Conservation (phyloP, 1,140 invertebrate genomes). For the Venturia canescens region DNA sequence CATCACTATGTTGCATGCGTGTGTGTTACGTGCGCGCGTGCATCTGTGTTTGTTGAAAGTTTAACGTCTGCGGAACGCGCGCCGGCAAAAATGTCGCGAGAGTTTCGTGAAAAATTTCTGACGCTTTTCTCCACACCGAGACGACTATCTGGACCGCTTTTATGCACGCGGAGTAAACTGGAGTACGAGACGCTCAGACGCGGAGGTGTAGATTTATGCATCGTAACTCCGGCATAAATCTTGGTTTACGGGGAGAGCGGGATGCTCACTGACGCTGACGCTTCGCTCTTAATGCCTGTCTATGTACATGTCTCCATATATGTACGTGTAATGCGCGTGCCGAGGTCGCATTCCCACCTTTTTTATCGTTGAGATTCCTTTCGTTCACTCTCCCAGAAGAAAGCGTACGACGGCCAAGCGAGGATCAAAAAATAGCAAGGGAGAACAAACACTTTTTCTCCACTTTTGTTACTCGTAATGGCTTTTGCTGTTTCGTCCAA, state of each 20-base stretch:
- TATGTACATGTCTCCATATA: neutral
- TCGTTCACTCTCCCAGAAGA: conserved; percentile 17
- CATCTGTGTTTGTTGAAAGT: neutral
- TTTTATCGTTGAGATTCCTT: conserved; percentile 25
- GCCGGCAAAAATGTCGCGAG: conserved; percentile 30
- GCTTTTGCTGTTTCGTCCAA: conserved; percentile 6
- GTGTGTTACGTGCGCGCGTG: neutral
- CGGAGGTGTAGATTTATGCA: conserved; percentile 38
- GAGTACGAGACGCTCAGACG: conserved; percentile 15
- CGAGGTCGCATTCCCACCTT: neutral
- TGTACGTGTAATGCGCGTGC: neutral
- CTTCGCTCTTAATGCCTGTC: neutral
- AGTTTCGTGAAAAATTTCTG: conserved; percentile 38
- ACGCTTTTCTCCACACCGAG: conserved; percentile 1
- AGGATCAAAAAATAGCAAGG: neutral
- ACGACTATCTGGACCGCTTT: neutral
- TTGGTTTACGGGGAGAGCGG: conserved; percentile 41
- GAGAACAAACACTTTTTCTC: neutral
- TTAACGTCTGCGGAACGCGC: neutral
- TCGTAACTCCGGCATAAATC: conserved; percentile 41
- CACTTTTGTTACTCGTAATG: neutral
- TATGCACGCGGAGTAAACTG: neutral
- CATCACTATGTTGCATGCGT: neutral
- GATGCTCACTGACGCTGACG: neutral
- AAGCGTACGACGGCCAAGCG: neutral